Conservation (phyloP, 2,797 vertebrate genomes). For the Ambastaia sidthimunki region DNA sequence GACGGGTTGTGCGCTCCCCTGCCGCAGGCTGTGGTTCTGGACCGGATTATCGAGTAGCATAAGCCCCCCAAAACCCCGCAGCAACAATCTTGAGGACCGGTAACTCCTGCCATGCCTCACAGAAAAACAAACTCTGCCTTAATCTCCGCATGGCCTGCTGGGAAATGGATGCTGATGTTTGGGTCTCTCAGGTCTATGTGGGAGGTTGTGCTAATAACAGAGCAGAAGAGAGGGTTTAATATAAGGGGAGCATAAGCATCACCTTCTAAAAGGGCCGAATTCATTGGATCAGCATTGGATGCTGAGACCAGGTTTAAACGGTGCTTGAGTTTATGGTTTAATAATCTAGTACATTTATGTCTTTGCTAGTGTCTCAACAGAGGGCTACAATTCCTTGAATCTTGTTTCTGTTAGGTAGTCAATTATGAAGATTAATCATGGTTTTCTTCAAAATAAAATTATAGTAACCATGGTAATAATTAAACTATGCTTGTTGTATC, state of each 20-base stretch:
- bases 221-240: conserved; percentile 41
- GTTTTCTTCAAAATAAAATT: too few species aligned
- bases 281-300: too few species aligned
- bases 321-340: too few species aligned
- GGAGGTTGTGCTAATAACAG: conserved; percentile 47
- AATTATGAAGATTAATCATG: too few species aligned
- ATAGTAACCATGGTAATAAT: too few species aligned
- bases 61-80: conserved; percentile 35
- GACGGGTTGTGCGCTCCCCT: conserved; percentile 27
- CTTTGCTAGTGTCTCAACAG: too few species aligned
- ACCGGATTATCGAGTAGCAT: conserved; percentile 40
- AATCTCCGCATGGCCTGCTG: conserved; percentile 39
- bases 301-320: too few species aligned
- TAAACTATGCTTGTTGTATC: too few species aligned
- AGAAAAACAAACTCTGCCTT: conserved; percentile 52
- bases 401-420: too few species aligned
- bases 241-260: conserved; percentile 1
- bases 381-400: too few species aligned
- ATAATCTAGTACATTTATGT: too few species aligned
- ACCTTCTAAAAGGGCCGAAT: too few species aligned
- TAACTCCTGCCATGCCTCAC: conserved; percentile 32
- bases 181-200: conserved; percentile 58
- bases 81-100: conserved; percentile 39
- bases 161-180: conserved; percentile 44
- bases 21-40: conserved; percentile 42